Percentiles rank a stretch among this genome's conserved stretches.
Conservation (phyloP, 1,140 invertebrate genomes). For the Ganaspis sp. region DNA sequence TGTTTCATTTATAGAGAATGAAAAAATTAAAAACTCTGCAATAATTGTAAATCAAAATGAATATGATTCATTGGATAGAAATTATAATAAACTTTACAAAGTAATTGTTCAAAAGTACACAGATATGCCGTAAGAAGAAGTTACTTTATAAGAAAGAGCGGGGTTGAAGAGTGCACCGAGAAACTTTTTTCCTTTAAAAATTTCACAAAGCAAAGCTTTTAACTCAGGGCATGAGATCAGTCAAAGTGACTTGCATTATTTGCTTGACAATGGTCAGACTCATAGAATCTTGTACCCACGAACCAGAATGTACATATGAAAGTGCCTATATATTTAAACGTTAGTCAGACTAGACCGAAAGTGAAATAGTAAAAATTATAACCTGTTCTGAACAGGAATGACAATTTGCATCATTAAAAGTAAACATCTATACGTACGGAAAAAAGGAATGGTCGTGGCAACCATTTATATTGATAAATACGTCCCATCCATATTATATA, state of each 20-base stretch:
- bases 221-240: not conserved
- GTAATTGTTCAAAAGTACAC: no score
- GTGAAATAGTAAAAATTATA: not conserved
- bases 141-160: not conserved
- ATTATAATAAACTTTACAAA: no score
- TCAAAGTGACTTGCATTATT: not conserved
- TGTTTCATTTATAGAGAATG: no score
- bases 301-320: not conserved
- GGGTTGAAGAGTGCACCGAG: not conserved
- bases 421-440: not conserved
- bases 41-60: no score
- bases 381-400: not conserved
- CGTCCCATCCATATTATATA: no score
- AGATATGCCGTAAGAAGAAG: not conserved
- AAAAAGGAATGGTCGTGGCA: no score
- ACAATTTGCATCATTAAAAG: not conserved
- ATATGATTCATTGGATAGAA: no score
- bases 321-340: not conserved
- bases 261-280: constrained; percentile 3
- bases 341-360: not conserved
- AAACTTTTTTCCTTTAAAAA: not conserved
- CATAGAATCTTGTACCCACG: not conserved
- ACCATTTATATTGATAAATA: no score
- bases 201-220: not conserved
- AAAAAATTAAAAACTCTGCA: no score